Evolutionary conservation across 2,888 invertebrate genomes (phyloP).

Genomic region (Tetropium fuscum): DNA sequence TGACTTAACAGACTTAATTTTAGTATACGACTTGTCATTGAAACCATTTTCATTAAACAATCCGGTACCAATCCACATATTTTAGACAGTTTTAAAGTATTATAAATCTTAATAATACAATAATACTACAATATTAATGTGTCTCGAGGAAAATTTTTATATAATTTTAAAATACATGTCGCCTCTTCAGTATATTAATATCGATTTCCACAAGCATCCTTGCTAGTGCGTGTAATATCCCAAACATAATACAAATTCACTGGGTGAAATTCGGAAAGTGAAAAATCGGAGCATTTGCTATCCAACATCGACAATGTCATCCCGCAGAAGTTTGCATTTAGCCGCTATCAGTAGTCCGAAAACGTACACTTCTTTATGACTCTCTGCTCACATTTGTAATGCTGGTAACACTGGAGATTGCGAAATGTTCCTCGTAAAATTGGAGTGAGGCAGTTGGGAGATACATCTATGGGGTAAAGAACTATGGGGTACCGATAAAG

Average conservation of each 20-base stretch:
- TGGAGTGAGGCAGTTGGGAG: constrained; percentile 50
- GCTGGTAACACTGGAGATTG: constrained; percentile 51
- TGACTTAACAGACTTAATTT: too few relatives aligned
- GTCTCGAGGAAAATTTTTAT: too few relatives aligned
- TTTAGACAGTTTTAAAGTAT: too few relatives aligned
- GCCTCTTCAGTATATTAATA: too few relatives aligned
- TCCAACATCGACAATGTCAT: constrained; percentile 40
- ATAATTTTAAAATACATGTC: too few relatives aligned
- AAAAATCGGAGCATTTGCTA: constrained; percentile 39
- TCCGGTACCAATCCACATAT: too few relatives aligned
- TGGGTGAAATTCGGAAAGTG: constrained; percentile 36
- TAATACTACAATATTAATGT: too few relatives aligned
- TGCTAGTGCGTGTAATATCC: too few relatives aligned
- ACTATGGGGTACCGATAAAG: constrained; percentile 36
- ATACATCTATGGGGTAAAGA: constrained; percentile 53
- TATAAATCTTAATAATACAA: too few relatives aligned
- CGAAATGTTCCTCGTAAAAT: constrained; percentile 47
- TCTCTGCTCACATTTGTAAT: constrained; percentile 51
- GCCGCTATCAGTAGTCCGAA: constrained; percentile 48
- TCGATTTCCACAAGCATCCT: too few relatives aligned
- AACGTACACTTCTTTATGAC: constrained; percentile 48
- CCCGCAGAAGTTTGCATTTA: constrained; percentile 35
- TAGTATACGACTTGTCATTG: too few relatives aligned
- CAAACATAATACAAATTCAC: constrained; percentile 20
- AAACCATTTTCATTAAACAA: too few relatives aligned